Percentiles rank a stretch among this genome's conserved stretches.
Conservation (phyloP, 2,113 vertebrate species). For the Corydoras maculifer region DNA sequence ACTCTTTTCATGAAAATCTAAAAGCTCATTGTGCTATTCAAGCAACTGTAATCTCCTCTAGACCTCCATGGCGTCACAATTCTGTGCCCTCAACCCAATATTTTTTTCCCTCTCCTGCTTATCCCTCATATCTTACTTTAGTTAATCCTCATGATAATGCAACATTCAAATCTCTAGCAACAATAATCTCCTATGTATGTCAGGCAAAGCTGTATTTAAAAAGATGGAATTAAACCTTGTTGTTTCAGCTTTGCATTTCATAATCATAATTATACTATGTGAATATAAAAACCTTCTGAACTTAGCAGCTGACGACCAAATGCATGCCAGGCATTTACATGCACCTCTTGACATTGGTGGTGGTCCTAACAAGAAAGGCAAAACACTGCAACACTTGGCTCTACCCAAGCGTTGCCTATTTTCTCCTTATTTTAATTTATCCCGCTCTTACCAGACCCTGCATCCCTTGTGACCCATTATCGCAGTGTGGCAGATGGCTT, state of each 20-base stretch:
- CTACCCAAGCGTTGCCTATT: constrained; percentile 51
- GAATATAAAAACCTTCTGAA: background rate
- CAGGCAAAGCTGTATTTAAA: no score
- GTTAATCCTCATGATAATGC: constrained; percentile 35
- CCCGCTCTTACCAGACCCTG: constrained; percentile 48
- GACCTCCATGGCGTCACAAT: constrained; percentile 13
- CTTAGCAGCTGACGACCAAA: constrained; percentile 1
- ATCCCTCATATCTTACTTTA: constrained; percentile 21
- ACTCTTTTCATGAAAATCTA: no score
- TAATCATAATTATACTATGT: constrained; percentile 7
- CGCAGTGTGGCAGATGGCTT: constrained; percentile 64
- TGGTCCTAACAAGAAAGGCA: constrained; percentile 24
- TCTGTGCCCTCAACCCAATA: constrained; percentile 14
- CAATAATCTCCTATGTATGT: no score
- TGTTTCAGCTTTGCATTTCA: constrained; percentile 10
- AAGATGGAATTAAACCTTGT: constrained; percentile 5
- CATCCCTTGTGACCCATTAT: constrained; percentile 66
- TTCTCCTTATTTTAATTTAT: constrained; percentile 56
- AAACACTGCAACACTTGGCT: constrained; percentile 35
- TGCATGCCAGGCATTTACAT: constrained; percentile 9
- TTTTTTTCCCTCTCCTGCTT: background rate
- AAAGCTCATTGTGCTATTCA: constrained; percentile 2
- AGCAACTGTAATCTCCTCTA: constrained; percentile 3
- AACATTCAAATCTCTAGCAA: constrained; percentile 9
- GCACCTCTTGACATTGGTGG: constrained; percentile 15